Conservation (phyloP, 2,797 vertebrate species). For the Sebastes oblongus region DNA sequence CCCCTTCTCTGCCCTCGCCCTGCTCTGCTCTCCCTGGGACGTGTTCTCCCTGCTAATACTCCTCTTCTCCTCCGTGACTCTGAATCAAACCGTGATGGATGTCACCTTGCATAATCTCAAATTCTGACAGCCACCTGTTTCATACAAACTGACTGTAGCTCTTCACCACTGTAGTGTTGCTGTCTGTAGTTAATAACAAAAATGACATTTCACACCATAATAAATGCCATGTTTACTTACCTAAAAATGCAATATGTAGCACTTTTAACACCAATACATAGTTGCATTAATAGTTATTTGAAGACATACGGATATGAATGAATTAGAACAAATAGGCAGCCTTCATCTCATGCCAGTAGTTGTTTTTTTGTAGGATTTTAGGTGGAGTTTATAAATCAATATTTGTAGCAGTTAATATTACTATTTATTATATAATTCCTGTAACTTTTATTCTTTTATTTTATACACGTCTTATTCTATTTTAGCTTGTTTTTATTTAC, state of each 20-base stretch:
- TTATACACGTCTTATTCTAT: no score
- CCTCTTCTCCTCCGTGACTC: conserved; percentile 39
- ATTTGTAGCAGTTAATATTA: background rate
- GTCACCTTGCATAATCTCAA: conserved; percentile 43
- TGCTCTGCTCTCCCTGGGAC: conserved; percentile 59
- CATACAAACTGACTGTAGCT: background rate
- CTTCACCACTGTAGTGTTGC: background rate
- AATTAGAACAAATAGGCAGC: background rate
- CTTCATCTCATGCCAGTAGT: background rate
- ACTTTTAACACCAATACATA: background rate
- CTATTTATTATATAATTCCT: no score
- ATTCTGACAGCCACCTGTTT: conserved; percentile 26
- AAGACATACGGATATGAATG: background rate
- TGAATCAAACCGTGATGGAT: conserved; percentile 44
- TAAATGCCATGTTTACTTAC: background rate
- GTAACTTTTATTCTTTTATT: no score
- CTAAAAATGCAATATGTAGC: background rate
- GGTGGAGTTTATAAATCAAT: background rate
- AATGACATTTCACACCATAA: background rate
- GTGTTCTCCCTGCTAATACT: conserved; percentile 46
- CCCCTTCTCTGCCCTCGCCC: conserved; percentile 54
- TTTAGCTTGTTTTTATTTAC: no score
- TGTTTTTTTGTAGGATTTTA: background rate
- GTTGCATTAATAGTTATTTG: background rate
- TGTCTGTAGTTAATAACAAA: background rate